These are phyloP conservation scores for Phataginus tricuspis DNA, from an alignment of 2,797 vertebrate genomes.

Conservation along the genomic window DNA sequence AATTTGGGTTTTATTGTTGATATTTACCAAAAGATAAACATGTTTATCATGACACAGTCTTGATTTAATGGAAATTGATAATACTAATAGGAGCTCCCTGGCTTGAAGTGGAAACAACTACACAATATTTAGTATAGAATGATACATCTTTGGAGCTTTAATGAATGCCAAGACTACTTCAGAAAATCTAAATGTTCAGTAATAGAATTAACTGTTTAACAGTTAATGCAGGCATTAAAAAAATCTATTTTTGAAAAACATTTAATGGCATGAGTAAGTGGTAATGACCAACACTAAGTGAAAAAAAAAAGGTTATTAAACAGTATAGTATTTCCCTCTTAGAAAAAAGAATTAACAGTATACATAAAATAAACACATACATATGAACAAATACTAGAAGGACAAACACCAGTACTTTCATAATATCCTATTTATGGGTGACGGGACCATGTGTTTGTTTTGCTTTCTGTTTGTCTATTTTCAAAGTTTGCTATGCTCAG, in stretches of 20 bases:
- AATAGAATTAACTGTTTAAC: background rate
- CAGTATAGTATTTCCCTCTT: background rate
- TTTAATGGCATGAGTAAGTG: background rate
- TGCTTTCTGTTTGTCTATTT: background rate
- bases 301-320: background rate
- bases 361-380: background rate
- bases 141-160: background rate
- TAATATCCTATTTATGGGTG: background rate
- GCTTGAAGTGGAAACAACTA: background rate
- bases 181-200: background rate
- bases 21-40: background rate
- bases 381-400: background rate
- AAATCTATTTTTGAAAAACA: constrained; percentile 14
- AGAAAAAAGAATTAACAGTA: background rate
- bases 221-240: background rate
- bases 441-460: background rate
- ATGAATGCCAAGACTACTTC: background rate
- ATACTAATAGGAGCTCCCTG: background rate
- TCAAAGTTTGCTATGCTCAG: background rate
- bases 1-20: background rate
- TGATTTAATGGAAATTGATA: background rate
- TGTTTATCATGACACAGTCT: background rate
- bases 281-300: background rate
- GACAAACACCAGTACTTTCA: background rate
- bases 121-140: background rate